Evolutionary conservation across 2,888 invertebrate species (phyloP).

Genomic region (Zhengitettix transpicula): DNA sequence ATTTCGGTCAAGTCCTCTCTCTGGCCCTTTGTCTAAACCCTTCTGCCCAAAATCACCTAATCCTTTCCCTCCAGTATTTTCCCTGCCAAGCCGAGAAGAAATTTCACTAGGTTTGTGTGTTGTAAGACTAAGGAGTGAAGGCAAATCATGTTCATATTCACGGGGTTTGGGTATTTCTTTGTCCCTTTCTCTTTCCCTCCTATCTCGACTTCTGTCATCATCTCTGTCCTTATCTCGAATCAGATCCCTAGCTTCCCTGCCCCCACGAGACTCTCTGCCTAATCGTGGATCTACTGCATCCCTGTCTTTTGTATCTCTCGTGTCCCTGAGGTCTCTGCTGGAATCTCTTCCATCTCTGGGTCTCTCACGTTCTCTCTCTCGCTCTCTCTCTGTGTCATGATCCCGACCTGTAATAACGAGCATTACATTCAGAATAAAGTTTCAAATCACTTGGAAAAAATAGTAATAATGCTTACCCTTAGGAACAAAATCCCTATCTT

Average conservation of each 20-base stretch:
- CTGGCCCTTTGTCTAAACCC: not conserved
- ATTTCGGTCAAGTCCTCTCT: not conserved
- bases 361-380: constrained; percentile 8
- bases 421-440: not conserved
- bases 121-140: constrained; percentile 10
- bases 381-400: constrained; percentile 5
- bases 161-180: constrained; percentile 10
- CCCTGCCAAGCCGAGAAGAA: constrained; percentile 1
- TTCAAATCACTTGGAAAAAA: not conserved
- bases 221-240: constrained; percentile 17
- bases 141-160: constrained; percentile 13
- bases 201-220: not conserved
- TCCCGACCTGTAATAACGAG: not conserved
- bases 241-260: constrained; percentile 11
- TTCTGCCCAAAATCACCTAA: constrained; percentile 3
- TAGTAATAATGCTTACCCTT: constrained; percentile 2
- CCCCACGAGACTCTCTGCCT: constrained; percentile 1
- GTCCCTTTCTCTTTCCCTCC: constrained; percentile 10
- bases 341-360: constrained; percentile 19
- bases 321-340: constrained; percentile 1
- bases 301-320: constrained; percentile 4
- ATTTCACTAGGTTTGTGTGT: not conserved
- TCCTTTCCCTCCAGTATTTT: not conserved
- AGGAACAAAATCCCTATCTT: constrained; percentile 8
- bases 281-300: constrained; percentile 1